These are phyloP conservation scores for Conchocele bisecta DNA, from an alignment of 2,888 invertebrate genomes.

Conservation along the genomic window DNA sequence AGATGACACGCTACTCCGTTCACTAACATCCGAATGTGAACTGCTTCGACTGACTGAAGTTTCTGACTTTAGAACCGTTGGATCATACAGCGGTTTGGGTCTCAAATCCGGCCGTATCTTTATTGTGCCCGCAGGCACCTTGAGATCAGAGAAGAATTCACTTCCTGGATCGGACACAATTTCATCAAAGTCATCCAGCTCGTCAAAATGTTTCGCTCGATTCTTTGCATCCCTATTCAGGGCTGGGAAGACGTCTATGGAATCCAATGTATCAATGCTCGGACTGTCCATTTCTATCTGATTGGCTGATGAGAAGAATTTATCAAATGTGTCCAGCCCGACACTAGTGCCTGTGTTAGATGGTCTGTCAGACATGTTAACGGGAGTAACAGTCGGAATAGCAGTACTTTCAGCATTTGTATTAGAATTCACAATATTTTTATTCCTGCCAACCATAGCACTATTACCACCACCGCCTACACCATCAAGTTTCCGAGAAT, in stretches of 20 bases:
- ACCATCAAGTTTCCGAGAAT: not conserved
- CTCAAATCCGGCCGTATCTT: not conserved
- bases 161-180: slow-evolving; percentile 33
- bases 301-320: not conserved
- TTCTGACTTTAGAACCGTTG: slow-evolving; percentile 1
- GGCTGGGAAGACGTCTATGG: slow-evolving; percentile 55
- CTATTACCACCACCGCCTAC: not conserved
- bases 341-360: not conserved
- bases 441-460: not conserved
- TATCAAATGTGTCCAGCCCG: not conserved
- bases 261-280: slow-evolving; percentile 51
- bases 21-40: slow-evolving; percentile 67
- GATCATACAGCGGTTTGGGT: not conserved
- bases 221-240: slow-evolving; percentile 20
- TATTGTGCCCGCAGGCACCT: not conserved
- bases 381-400: not conserved
- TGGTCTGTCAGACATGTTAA: slow-evolving; percentile 6
- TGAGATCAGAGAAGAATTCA: not conserved
- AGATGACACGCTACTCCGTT: slow-evolving; percentile 55
- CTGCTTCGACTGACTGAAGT: slow-evolving; percentile 62
- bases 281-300: not conserved
- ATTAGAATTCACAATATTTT: slow-evolving; percentile 10
- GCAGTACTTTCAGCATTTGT: slow-evolving; percentile 12
- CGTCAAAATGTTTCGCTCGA: slow-evolving; percentile 39
- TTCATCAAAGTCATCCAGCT: slow-evolving; percentile 59